phyloP scores from a whole-genome alignment of 2,888 invertebrate species.

The Drosophila nr. perissopoda region DNA sequence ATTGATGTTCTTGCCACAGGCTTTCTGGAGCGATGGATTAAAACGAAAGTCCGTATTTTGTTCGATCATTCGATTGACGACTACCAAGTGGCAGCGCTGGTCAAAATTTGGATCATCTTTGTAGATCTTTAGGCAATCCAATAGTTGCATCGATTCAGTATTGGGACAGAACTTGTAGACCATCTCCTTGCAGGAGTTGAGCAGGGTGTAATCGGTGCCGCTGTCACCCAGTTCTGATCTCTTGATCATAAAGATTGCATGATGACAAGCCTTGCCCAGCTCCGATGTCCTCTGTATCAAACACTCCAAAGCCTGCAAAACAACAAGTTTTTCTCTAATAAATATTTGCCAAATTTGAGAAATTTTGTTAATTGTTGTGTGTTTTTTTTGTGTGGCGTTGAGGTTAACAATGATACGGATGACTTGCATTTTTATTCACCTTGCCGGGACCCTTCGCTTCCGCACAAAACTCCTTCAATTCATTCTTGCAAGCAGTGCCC shows the following conservation, averaged over 20 bases:
- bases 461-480: constrained; percentile 91
- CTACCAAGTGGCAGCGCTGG: constrained; percentile 92
- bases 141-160: constrained; percentile 88
- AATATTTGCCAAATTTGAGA: background rate
- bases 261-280: constrained; percentile 90
- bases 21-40: constrained; percentile 92
- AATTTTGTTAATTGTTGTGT: background rate
- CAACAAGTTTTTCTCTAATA: background rate
- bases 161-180: constrained; percentile 93
- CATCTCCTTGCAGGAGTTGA: constrained; percentile 94
- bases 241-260: constrained; percentile 93
- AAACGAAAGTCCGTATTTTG: constrained; percentile 96
- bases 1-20: constrained; percentile 93
- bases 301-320: constrained; percentile 91
- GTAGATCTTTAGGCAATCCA: constrained; percentile 92
- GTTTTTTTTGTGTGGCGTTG: constrained; percentile 14
- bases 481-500: constrained; percentile 92
- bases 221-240: constrained; percentile 94
- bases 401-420: constrained; percentile 49
- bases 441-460: constrained; percentile 88
- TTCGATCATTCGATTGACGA: constrained; percentile 95
- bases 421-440: constrained; percentile 84
- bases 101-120: constrained; percentile 92
- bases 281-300: constrained; percentile 88
- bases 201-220: constrained; percentile 93